Base-by-base conservation (phyloP, 2,888 invertebrate species). In the Syritta pipiens region DNA sequence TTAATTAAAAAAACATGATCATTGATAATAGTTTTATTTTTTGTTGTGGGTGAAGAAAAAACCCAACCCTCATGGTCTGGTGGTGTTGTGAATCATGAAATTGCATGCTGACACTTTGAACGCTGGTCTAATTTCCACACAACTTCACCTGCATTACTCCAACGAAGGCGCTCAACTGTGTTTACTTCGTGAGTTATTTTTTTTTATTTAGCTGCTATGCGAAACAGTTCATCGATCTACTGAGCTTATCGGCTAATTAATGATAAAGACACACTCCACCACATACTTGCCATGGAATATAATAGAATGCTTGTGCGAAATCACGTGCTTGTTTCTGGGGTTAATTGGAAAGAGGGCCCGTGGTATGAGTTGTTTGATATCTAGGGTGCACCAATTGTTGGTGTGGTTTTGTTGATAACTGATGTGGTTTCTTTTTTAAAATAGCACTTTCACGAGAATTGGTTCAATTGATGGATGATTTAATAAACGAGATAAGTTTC, bases 211-310 rank as follows among this genome's bases (percentile, higher is more conserved):
- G 22, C 9, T 24, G 14, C 14, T 10, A 10, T 24, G 7, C 9
- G 32, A 17, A 19, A 42, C 17, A 59, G 71, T 77, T 77, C 72
- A 77, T 60, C 53, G 65, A 77, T 77, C 71, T 77, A 48, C 46
- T 55, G 19, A 65, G 71, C 59, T 67, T 72, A 72, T 77, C 59
- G 32, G 30, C 19, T 59, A 60, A 60, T 59, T 72, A 28, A 71
- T 60, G 37, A 60, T 46, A 37, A 65, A 48, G n/a, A n/a, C n/a
- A n/a, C n/a, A 55, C 35, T 5, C 24, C 28, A 32, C 35, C 28
- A 10, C 55, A 49, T 57, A 57, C 40, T 26, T 28, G 37, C 32
- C n/a, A 26, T 17, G 26, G 3, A 51, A 19, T 3, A 26, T 17
- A 2, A 30, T 28, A 12, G 37, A 37, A 20, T 44, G 32, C 57